Base-by-base conservation (phyloP, 64 coral and sea anemone genomes). In the Platygyra sinensis region DNA sequence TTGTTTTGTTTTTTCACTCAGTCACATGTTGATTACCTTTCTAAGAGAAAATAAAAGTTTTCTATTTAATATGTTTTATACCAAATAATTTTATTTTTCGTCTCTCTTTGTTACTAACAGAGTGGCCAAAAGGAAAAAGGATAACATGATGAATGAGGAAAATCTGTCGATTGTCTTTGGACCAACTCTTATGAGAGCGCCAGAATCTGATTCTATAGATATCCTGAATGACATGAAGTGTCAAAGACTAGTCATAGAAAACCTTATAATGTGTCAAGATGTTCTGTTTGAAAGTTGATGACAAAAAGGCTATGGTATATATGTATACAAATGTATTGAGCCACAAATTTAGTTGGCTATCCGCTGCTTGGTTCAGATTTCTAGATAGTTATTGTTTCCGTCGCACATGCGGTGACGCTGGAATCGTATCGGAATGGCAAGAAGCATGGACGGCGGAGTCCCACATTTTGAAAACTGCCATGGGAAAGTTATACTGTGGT, bases 131-230 rank as follows among this genome's bases (percentile, higher is more conserved):
- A 57, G 50, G 36, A 88, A 86, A 73, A 89, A 73, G 16, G 80
- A 92, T n/a, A 98, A 98, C 89, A 98, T 98, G 96, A 98, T 98
- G 96, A 94, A 30, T 69, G 89, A 94, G 80, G 93, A 98, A 72
- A 98, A 98, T 61, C 90, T 98, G 18, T 94, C 96, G 0, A 98
- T 98, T 72, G 93, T 98, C 24, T 98, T 98, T 92, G 93, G 96
- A 4, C 93, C 96, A 7, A 98, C 96, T 20, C 74, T 98, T 15
- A 94, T 98, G 96, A 79, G 96, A 52, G 32, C 87, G 5, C 96
- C 96, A 20, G 96, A 98, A 90, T 81, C 81, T 17, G 93, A 98
- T 33, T 89, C 89, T 9, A 30, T 92, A 20, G 87, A 98, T 76
- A 59, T 87, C 28, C 90, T 94, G 31, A 80, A 51, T 67, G 89